These are phyloP conservation scores for Zaprionus capensis DNA, from an alignment of 1,140 invertebrate genomes.

Conservation along the genomic window DNA sequence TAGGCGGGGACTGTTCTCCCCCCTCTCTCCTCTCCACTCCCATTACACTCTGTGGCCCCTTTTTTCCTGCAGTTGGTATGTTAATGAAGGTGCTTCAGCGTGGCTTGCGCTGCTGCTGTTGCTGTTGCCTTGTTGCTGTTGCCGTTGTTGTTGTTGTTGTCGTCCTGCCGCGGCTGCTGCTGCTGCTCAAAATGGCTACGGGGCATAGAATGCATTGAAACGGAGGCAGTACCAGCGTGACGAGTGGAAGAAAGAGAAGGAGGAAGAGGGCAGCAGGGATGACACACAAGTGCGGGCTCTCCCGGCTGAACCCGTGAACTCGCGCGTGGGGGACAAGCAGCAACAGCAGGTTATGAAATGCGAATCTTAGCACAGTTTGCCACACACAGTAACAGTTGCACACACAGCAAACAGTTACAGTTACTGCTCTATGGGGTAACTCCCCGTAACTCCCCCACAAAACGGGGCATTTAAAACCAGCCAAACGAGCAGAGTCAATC, in stretches of 20 bases:
- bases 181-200: conserved; percentile 52
- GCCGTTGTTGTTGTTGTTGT: conserved; percentile 17
- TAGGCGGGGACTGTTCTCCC: conserved; percentile 48
- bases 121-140: conserved; percentile 52
- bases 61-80: conserved; percentile 69
- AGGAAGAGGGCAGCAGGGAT: conserved; percentile 44
- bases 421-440: not conserved
- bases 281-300: conserved; percentile 74
- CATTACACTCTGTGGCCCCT: conserved; percentile 6
- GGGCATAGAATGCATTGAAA: conserved; percentile 70
- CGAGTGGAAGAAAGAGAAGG: not conserved
- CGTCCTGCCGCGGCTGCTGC: not conserved
- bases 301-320: conserved; percentile 74
- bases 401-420: conserved; percentile 11
- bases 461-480: conserved; percentile 46
- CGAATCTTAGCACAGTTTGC: conserved; percentile 72
- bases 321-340: conserved; percentile 41
- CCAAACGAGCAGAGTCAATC: conserved; percentile 65
- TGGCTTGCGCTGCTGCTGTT: conserved; percentile 34
- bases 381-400: conserved; percentile 20
- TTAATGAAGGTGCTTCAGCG: conserved; percentile 79
- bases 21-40: not conserved
- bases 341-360: conserved; percentile 53
- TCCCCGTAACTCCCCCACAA: not conserved
- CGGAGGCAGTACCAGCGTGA: conserved; percentile 29